Evolutionary conservation across 2,113 vertebrate genomes (phyloP).

Genomic region (Misgurnus anguillicaudatus): DNA sequence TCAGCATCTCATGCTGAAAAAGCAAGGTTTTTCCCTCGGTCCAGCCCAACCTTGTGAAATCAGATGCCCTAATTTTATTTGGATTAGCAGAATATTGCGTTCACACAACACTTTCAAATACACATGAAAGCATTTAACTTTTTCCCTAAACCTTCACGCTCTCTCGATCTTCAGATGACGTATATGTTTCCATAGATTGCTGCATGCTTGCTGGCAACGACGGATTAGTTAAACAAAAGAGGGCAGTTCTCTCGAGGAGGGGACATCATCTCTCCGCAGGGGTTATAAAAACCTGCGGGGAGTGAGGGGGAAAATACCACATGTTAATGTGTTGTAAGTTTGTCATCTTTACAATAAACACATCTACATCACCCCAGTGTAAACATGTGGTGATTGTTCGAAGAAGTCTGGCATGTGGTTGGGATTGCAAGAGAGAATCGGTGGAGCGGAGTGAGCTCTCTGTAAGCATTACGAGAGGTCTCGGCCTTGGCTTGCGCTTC

Average conservation of each 20-base stretch:
- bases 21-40: not conserved
- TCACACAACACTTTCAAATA: slow-evolving; percentile 64
- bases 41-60: slow-evolving; percentile 56
- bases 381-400: slow-evolving; percentile 62
- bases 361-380: slow-evolving; percentile 68
- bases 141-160: slow-evolving; percentile 48
- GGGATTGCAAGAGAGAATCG: slow-evolving; percentile 57
- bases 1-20: slow-evolving; percentile 25
- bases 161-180: slow-evolving; percentile 59
- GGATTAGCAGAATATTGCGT: slow-evolving; percentile 60
- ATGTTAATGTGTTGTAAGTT: slow-evolving; percentile 62
- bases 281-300: slow-evolving; percentile 65
- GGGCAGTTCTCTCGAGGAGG: slow-evolving; percentile 20
- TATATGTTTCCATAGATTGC: slow-evolving; percentile 76
- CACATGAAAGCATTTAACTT: slow-evolving; percentile 73
- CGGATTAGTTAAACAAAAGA: slow-evolving; percentile 68
- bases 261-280: slow-evolving; percentile 37
- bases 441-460: slow-evolving; percentile 52
- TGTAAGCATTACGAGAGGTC: slow-evolving; percentile 66
- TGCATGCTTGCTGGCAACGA: slow-evolving; percentile 70
- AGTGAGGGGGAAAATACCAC: slow-evolving; percentile 41
- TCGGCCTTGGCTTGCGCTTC: slow-evolving; percentile 53
- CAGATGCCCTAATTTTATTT: slow-evolving; percentile 62
- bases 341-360: slow-evolving; percentile 74
- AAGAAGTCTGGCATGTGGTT: slow-evolving; percentile 44